Conservation (phyloP, 2,797 vertebrate genomes). For the Alouatta caraya region DNA sequence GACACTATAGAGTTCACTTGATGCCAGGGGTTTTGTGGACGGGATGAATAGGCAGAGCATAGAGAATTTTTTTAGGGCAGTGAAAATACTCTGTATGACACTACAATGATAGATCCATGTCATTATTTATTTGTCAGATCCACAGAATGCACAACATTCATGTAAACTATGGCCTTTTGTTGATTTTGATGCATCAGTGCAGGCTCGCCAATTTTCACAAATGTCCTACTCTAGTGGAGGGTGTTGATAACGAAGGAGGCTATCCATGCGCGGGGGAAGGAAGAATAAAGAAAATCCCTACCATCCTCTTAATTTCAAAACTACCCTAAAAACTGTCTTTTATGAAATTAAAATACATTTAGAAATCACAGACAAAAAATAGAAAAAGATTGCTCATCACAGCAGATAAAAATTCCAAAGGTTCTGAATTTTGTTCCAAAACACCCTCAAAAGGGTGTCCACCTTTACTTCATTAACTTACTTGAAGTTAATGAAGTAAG, state of each 20-base stretch:
- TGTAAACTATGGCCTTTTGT: neutral
- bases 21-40: neutral
- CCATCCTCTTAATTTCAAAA: neutral
- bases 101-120: neutral
- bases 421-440: neutral
- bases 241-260: neutral
- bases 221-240: neutral
- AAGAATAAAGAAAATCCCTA: neutral
- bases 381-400: neutral
- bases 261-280: neutral
- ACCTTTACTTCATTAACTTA: neutral
- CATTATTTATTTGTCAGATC: neutral
- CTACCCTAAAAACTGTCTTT: neutral
- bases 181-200: neutral
- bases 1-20: neutral
- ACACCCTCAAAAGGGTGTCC: neutral
- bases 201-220: neutral
- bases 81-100: neutral
- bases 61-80: neutral
- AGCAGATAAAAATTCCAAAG: neutral
- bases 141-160: neutral
- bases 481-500: too few species aligned
- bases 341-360: neutral
- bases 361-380: neutral
- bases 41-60: neutral